A percentile compares a stretch with the other conserved stretches of the same genome.
Conservation (phyloP, 2,113 vertebrate species). For the Notechis scutatus region DNA sequence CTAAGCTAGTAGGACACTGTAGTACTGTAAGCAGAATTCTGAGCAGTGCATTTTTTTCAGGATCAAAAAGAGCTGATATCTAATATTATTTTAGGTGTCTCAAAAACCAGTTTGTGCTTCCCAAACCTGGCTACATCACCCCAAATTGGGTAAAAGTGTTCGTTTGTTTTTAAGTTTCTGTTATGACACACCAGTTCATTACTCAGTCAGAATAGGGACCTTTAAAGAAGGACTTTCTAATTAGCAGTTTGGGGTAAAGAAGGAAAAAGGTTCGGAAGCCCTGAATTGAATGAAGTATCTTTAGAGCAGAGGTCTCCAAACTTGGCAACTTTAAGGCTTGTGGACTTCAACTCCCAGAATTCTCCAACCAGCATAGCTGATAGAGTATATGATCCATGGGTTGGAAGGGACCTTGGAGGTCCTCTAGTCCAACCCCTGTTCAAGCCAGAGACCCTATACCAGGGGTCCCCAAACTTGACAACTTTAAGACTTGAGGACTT, state of each 20-base stretch:
- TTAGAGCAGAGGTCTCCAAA: not conserved
- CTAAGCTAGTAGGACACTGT: not conserved
- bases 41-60: not conserved
- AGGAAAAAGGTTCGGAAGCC: not conserved
- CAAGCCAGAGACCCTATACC: too few species aligned
- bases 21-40: not conserved
- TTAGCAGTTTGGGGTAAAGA: not conserved
- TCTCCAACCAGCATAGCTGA: too few species aligned
- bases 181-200: not conserved
- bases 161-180: not conserved
- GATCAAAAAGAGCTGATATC: not conserved
- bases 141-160: not conserved
- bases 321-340: too few species aligned
- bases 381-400: too few species aligned
- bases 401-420: too few species aligned
- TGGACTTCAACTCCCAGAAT: too few species aligned
- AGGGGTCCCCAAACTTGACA: too few species aligned
- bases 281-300: not conserved
- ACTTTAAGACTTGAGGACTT: too few species aligned
- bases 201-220: not conserved
- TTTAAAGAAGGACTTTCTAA: not conserved
- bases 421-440: too few species aligned
- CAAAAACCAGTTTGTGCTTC: not conserved
- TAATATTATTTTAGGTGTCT: not conserved
- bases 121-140: not conserved